Base-by-base conservation (phyloP, 2,888 invertebrate species). In the Campoplex nolae region DNA sequence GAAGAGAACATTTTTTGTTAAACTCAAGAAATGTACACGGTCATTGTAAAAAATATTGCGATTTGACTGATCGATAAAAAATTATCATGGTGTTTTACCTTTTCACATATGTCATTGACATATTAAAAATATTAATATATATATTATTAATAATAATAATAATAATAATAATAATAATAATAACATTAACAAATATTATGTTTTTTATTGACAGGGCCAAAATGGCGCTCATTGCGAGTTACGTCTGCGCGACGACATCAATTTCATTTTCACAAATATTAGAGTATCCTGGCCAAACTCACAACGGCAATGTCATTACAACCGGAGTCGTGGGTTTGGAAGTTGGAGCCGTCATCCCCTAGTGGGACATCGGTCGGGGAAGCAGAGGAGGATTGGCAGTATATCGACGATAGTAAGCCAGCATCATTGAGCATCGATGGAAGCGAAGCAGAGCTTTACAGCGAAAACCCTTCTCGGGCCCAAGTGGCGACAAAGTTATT, bases 151-250 rank as follows among this genome's bases (percentile, higher is more conserved):
- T 23, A 23, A 23, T 23, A 23, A 23, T 23, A 23, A 23, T 23
- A 23, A 23, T 23, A 23, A 23, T 23, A 23, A 23, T 23, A 23
- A 23, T 23, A 23, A 23, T 23, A 23, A 23, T 23, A 23, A 23
- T 23, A 23, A 23, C 7, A 48, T 70, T 76, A 67, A 84, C 68
- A 8, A 28, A n/a, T 92, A 92, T 88, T 67, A 62, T 16, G 51
- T 78, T 76, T 79, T 16, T 48, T 32, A 90, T 93, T 96, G 96
- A 88, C 96, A 98, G 97, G 95, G 97, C 97, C 97, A 97, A 92
- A 94, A 97, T 98, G 97, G 97, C 97, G 96, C 96, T 96, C 95
- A 95, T 95, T 95, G 94, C 95, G 95, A 96, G 95, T 95, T 95
- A 95, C 91, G 95, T 95, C 95, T 95, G 96, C 95, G 95, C 95